These are phyloP conservation scores for Zosterops japonicus DNA, from an alignment of 2,113 vertebrate genomes.

Conservation along the genomic window DNA sequence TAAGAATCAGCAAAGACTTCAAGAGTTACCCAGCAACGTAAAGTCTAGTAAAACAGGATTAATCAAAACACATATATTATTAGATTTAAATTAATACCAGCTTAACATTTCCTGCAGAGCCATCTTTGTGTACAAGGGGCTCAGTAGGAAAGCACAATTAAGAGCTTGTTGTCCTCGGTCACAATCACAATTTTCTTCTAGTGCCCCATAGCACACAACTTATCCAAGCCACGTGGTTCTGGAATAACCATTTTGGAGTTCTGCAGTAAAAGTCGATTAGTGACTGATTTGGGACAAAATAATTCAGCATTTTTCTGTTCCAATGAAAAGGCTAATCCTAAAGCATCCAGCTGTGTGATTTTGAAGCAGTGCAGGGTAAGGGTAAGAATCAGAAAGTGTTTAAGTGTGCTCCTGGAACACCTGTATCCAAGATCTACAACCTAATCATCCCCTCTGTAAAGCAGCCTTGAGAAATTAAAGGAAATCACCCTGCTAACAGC, in stretches of 20 bases:
- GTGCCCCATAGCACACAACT: too few species aligned
- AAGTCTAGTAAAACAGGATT: background rate
- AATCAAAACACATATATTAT: background rate
- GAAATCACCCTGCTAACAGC: background rate
- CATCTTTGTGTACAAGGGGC: background rate
- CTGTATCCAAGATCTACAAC: background rate
- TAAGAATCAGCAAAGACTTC: background rate
- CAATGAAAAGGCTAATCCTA: background rate
- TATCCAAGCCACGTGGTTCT: background rate
- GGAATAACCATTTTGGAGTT: background rate
- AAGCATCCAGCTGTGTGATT: background rate
- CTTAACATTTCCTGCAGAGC: background rate
- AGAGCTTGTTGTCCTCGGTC: background rate
- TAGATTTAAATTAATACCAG: background rate
- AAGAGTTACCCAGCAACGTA: background rate
- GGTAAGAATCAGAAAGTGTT: background rate
- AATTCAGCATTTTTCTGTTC: background rate
- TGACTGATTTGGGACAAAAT: background rate
- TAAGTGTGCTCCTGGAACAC: background rate
- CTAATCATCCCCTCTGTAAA: background rate
- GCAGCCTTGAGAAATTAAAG: background rate
- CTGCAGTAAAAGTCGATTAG: background rate
- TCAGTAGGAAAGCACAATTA: background rate
- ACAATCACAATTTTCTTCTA: background rate
- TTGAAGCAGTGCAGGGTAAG: background rate